Evolutionary conservation across 2,113 vertebrate species (phyloP).

Genomic region (Esox niger): DNA sequence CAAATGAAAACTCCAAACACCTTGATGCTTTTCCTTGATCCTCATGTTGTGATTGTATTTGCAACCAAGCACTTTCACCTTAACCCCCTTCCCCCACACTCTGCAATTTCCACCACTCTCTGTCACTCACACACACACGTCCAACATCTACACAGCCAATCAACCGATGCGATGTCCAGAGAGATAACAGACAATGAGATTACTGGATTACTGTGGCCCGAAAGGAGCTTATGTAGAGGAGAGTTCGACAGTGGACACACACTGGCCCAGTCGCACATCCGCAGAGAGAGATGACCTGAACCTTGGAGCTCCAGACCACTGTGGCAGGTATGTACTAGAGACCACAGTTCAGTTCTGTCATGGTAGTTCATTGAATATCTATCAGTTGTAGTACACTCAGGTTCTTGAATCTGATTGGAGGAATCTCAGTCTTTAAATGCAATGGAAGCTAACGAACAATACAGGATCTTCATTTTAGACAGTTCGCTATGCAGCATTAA

Average conservation of each 20-base stretch:
- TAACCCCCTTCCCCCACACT: background rate
- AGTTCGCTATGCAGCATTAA: too few species aligned
- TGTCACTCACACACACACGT: background rate
- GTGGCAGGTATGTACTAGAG: conserved; percentile 38
- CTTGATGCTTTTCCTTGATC: background rate
- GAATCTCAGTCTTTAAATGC: too few species aligned
- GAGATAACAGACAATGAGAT: conserved; percentile 61
- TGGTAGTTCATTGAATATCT: too few species aligned
- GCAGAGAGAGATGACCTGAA: conserved; percentile 2
- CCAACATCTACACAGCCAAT: conserved; percentile 28
- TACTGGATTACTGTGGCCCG: conserved; percentile 66
- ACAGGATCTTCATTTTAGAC: too few species aligned
- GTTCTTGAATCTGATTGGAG: too few species aligned
- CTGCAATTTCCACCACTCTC: conserved; percentile 2
- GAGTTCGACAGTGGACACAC: conserved; percentile 30
- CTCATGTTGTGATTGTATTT: background rate
- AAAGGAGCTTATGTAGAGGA: conserved; percentile 65
- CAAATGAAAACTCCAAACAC: background rate
- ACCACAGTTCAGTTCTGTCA: too few species aligned
- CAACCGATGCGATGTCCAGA: conserved; percentile 56
- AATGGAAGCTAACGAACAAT: too few species aligned
- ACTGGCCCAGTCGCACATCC: conserved; percentile 48
- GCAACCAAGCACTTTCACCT: background rate
- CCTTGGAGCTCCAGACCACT: background rate
- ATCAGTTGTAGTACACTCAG: too few species aligned